These are phyloP conservation scores for Ciconia stormi DNA, from an alignment of 2,113 vertebrate species.

Conservation along the genomic window DNA sequence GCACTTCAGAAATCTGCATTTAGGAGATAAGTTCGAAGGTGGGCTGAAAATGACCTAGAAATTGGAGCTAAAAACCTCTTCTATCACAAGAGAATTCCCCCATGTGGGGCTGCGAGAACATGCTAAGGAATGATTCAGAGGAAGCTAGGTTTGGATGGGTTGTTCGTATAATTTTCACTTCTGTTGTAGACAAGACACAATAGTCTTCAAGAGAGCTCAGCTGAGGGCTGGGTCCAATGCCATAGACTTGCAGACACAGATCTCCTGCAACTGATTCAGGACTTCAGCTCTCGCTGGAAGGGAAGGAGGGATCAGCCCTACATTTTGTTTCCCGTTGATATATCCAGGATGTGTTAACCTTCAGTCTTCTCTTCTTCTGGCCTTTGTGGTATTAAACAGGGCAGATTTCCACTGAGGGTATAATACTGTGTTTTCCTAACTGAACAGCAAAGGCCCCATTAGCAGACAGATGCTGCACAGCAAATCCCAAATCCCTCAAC, in stretches of 20 bases:
- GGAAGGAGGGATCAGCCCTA: neutral
- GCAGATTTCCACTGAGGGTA: neutral
- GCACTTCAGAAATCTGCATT: neutral
- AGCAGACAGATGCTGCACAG: neutral
- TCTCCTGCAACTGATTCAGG: rapidly evolving
- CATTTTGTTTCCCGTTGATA: neutral
- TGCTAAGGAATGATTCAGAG: neutral
- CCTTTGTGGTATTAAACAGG: neutral
- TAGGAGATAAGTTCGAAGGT: neutral
- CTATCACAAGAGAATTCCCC: rapidly evolving
- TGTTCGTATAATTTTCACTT: neutral
- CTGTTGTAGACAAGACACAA: neutral
- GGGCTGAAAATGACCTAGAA: neutral
- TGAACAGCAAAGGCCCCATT: neutral
- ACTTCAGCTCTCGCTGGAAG: neutral
- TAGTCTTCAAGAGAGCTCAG: neutral
- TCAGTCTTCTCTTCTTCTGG: neutral
- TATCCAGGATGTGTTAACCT: neutral
- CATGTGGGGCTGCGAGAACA: neutral
- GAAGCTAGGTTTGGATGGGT: neutral
- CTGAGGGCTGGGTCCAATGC: neutral
- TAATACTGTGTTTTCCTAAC: neutral
- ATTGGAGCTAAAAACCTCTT: neutral
- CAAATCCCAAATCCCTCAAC: neutral
- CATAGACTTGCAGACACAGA: neutral